These are phyloP conservation scores for Euborellia annulipes DNA, from an alignment of 1,140 invertebrate genomes.

Conservation along the genomic window DNA sequence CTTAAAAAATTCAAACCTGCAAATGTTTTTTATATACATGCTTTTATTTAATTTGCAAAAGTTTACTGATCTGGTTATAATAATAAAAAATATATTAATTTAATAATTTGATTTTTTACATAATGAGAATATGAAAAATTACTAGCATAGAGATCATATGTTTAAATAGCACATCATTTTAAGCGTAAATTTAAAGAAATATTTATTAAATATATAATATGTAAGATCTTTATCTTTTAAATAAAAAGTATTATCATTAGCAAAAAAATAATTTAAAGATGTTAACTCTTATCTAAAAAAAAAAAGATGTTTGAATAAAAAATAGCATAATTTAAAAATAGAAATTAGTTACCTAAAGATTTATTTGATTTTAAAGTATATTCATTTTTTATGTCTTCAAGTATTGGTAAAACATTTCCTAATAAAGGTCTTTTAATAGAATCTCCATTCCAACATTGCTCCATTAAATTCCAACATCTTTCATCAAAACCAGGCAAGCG, in stretches of 20 bases:
- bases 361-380: constrained; percentile 17
- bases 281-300: neutral
- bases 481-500: constrained; percentile 54
- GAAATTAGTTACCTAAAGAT: neutral
- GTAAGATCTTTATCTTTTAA: neutral
- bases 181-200: too few species aligned
- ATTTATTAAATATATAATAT: neutral
- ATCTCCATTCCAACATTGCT: constrained; percentile 69
- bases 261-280: neutral
- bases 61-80: too few species aligned
- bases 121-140: too few species aligned
- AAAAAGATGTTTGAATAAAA: neutral
- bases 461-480: constrained; percentile 73
- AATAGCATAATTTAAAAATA: neutral
- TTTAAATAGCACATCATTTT: too few species aligned
- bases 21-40: too few species aligned
- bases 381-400: constrained; percentile 34
- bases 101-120: too few species aligned
- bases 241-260: neutral
- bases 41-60: too few species aligned
- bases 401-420: constrained; percentile 53
- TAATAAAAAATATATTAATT: too few species aligned
- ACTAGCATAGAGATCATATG: too few species aligned
- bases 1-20: too few species aligned
- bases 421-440: constrained; percentile 55